Conservation (phyloP, 2,113 vertebrate genomes). For the Ammospiza nelsoni region DNA sequence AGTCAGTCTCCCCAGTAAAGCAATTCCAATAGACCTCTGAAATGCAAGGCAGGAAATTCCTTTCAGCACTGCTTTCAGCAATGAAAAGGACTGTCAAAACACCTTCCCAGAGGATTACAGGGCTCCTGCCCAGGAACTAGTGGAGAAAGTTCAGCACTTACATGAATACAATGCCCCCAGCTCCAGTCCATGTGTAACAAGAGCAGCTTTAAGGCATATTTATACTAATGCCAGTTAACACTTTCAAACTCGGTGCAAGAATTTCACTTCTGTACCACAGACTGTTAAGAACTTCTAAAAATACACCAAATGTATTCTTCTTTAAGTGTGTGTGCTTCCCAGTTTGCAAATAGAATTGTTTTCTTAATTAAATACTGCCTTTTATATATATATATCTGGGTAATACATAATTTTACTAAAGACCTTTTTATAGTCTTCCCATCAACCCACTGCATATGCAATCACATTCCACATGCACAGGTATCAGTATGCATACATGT, state of each 20-base stretch:
- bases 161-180: not conserved
- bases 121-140: constrained; percentile 36
- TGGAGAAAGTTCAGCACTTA: not conserved
- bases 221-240: not conserved
- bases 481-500: not conserved
- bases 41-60: constrained; percentile 67
- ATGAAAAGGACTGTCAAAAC: constrained; percentile 42
- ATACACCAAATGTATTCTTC: not conserved
- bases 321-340: not conserved
- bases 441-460: not conserved
- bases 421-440: not conserved
- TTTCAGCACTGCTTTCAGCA: constrained; percentile 64
- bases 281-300: not conserved
- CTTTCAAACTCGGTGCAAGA: not conserved
- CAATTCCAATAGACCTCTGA: constrained; percentile 48
- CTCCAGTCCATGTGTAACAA: not conserved
- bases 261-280: not conserved
- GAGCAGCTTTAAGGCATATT: not conserved
- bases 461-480: not conserved
- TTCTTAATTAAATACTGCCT: not conserved
- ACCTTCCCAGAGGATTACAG: constrained; percentile 42
- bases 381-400: not conserved
- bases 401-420: not conserved
- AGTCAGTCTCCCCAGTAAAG: not conserved
- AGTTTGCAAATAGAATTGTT: not conserved